phyloP scores from a whole-genome alignment of 1,140 invertebrate species.

The Solenopsis invicta region DNA sequence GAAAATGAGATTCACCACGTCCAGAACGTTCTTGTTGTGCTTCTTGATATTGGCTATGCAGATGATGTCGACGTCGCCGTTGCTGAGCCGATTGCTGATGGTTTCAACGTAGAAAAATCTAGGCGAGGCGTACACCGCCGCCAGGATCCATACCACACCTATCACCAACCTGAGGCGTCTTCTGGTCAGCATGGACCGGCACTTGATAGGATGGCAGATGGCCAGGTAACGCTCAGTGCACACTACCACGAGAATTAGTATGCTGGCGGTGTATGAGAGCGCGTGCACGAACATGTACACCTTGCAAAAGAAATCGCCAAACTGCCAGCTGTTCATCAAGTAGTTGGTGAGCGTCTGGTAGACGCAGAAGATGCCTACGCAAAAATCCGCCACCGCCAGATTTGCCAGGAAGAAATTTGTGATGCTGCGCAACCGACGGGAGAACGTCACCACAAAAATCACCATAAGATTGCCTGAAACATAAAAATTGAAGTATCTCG shows the following conservation, averaged over 20 bases:
- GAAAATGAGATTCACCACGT: conserved; percentile 92
- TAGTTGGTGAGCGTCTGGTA: conserved; percentile 94
- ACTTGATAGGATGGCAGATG: conserved; percentile 93
- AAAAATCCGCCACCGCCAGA: conserved; percentile 93
- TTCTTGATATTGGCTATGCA: conserved; percentile 91
- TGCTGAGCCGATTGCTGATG: conserved; percentile 88
- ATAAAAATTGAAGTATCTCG: conserved; percentile 33
- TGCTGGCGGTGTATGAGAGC: conserved; percentile 93
- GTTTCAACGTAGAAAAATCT: conserved; percentile 92
- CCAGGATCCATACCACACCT: conserved; percentile 91
- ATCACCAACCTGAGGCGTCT: conserved; percentile 91
- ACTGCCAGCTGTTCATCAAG: conserved; percentile 92
- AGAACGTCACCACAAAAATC: conserved; percentile 93
- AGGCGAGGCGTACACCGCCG: conserved; percentile 92
- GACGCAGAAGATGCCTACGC: conserved; percentile 95
- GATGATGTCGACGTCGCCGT: conserved; percentile 90
- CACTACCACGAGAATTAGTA: conserved; percentile 93
- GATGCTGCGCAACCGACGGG: conserved; percentile 92
- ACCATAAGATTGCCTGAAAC: conserved; percentile 93
- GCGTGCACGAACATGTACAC: conserved; percentile 94
- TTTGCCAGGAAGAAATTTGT: conserved; percentile 96
- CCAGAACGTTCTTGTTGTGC: conserved; percentile 92
- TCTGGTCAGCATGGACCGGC: conserved; percentile 92
- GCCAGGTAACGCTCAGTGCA: conserved; percentile 94
- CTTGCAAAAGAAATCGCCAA: conserved; percentile 93